Base-by-base conservation (phyloP, 1,140 invertebrate genomes). In the Drosophila orena region DNA sequence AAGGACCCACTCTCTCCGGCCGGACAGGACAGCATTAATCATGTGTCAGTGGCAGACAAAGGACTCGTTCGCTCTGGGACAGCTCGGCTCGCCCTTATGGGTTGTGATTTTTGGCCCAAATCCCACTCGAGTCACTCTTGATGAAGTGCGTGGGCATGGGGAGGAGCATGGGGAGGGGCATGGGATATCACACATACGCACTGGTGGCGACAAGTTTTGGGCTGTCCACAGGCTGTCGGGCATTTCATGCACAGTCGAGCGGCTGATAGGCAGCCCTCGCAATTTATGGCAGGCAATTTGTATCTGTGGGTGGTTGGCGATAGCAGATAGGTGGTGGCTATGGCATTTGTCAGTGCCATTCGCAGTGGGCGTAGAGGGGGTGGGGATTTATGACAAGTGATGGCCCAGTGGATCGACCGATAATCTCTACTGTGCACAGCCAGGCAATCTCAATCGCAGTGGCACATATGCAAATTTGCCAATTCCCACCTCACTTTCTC, bases 211-310 rank as follows among this genome's bases (percentile, higher is more conserved):
- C 83, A 83, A 83, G 66, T 89, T 86, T 86, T 89, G 79, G 83
- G 71, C 71, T 86, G 83, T 86, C 83, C 83, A 86, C 84, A 86
- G 72, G 65, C 79, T 79, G 84, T 86, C 81, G 66, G 56, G 59
- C 60, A 77, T 81, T 86, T 85, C 58, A 85, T 76, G 81, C 83
- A 81, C 78, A 86, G 73, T 43, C 81, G 53, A 86, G 70, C 79
- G 69, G 71, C 74, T 81, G 81, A 86, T 83, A 76, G 81, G 74
- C 83, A 78, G 69, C 35, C 68, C 78, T 81, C 49, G 50, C 70
- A 79, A 88, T 89, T 88, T 88, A 88, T 88, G 83, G 80, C 61
- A 77, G 60, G 79, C 77, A 79, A 88, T 88, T 88, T 88, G 83
- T 88, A 59, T 77, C 61, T 42, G 62, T 49, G 47, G 44, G 58